phyloP scores from a whole-genome alignment of 2,113 vertebrate genomes.

The Petromus typicus region DNA sequence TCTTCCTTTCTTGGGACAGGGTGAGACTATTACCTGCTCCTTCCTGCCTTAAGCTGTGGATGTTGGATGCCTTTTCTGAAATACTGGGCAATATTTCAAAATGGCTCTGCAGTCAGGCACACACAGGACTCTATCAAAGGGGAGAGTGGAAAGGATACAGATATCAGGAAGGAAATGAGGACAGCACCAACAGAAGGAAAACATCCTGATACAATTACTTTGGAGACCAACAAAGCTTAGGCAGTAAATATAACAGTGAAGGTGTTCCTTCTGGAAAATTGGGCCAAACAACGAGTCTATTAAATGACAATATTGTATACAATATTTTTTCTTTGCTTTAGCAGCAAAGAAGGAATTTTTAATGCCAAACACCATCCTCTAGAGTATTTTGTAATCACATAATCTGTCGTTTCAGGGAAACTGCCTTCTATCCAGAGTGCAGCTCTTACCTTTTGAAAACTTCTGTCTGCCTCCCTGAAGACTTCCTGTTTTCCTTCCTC shows the following conservation, averaged over 20 bases:
- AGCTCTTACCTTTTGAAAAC: not conserved
- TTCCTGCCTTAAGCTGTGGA: not conserved
- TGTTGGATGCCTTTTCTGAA: not conserved
- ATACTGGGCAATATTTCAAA: not conserved
- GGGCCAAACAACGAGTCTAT: slow-evolving; percentile 20
- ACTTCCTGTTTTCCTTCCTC: not conserved
- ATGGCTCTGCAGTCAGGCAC: not conserved
- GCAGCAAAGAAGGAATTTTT: slow-evolving; percentile 42
- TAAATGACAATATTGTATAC: slow-evolving; percentile 57
- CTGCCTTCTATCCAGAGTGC: not conserved
- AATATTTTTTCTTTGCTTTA: slow-evolving; percentile 51
- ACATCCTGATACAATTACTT: slow-evolving; percentile 36
- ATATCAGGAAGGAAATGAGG: slow-evolving; percentile 50
- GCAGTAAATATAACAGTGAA: slow-evolving; percentile 2
- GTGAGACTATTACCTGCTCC: not conserved
- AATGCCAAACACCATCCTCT: slow-evolving; percentile 19
- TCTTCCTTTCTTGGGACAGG: not conserved
- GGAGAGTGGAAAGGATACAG: not conserved
- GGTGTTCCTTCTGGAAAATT: slow-evolving; percentile 55
- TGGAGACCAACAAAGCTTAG: slow-evolving; percentile 39
- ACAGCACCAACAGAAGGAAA: slow-evolving; percentile 10
- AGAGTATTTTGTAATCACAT: slow-evolving; percentile 40
- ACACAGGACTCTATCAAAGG: not conserved
- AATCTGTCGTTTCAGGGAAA: slow-evolving; percentile 5
- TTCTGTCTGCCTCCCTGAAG: not conserved